These are phyloP conservation scores for Drosophila sechellia DNA, from an alignment of 1,140 invertebrate genomes.

Conservation along the genomic window DNA sequence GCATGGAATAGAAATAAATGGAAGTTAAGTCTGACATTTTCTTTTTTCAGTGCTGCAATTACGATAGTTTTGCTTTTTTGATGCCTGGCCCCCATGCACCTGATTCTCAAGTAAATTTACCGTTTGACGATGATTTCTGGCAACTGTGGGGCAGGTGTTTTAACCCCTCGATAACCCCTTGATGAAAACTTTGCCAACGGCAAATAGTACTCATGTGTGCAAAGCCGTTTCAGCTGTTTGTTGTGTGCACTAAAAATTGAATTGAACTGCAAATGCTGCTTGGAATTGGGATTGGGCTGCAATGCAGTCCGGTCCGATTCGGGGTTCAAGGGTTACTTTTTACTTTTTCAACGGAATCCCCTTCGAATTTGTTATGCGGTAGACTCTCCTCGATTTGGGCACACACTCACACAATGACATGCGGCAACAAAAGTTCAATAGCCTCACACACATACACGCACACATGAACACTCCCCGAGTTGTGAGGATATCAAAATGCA, in stretches of 20 bases:
- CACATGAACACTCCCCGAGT: background rate
- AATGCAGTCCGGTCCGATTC: constrained; percentile 38
- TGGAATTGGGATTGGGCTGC: constrained; percentile 16
- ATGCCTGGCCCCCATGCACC: background rate
- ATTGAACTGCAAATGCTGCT: constrained; percentile 59
- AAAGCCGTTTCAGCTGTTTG: constrained; percentile 57
- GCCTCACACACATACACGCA: constrained; percentile 47
- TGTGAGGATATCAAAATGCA: constrained; percentile 76
- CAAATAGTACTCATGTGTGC: constrained; percentile 47
- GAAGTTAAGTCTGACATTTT: background rate
- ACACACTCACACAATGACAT: constrained; percentile 24
- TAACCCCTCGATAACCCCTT: constrained; percentile 40
- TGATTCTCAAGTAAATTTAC: constrained; percentile 15
- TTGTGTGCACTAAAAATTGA: constrained; percentile 61
- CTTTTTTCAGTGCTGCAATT: constrained; percentile 21
- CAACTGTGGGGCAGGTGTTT: constrained; percentile 42
- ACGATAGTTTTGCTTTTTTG: constrained; percentile 21
- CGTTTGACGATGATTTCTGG: constrained; percentile 41
- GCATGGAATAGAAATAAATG: background rate
- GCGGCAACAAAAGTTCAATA: constrained; percentile 69
- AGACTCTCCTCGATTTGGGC: constrained; percentile 48
- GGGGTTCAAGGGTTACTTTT: constrained; percentile 49
- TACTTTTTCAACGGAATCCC: constrained; percentile 43
- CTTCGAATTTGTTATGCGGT: constrained; percentile 42
- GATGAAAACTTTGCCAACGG: constrained; percentile 54